Conservation (phyloP, 2,113 vertebrate species). For the Leptobrachium leishanense region DNA sequence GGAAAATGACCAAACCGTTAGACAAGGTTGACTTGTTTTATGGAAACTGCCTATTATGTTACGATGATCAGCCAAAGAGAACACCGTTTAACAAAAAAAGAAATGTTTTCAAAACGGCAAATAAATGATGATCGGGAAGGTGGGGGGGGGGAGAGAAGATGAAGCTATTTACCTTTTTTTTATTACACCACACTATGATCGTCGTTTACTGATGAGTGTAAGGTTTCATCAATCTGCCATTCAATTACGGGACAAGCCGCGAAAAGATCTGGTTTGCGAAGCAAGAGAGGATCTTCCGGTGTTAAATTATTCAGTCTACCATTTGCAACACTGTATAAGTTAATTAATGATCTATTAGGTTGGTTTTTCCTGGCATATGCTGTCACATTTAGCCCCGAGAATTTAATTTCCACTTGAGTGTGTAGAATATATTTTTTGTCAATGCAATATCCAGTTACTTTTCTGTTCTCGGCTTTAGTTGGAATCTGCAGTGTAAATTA, state of each 20-base stretch:
- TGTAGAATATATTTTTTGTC: slow-evolving; percentile 45
- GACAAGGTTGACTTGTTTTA: background rate
- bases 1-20: no score
- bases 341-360: slow-evolving; percentile 50
- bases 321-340: slow-evolving; percentile 39
- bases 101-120: slow-evolving; percentile 26
- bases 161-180: slow-evolving; percentile 28
- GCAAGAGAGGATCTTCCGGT: slow-evolving; percentile 44
- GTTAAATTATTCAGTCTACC: slow-evolving; percentile 41
- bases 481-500: slow-evolving; percentile 33
- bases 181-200: slow-evolving; percentile 2
- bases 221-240: slow-evolving; percentile 47
- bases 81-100: slow-evolving; percentile 18
- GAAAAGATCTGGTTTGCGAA: slow-evolving; percentile 38
- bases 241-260: slow-evolving; percentile 52
- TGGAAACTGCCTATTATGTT: background rate
- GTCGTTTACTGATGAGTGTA: slow-evolving; percentile 49
- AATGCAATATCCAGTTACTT: slow-evolving; percentile 36
- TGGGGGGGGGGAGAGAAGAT: no score
- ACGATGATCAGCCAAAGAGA: background rate
- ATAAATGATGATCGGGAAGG: slow-evolving; percentile 20
- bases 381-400: slow-evolving; percentile 31
- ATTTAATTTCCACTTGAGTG: slow-evolving; percentile 36
- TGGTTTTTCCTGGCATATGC: slow-evolving; percentile 50
- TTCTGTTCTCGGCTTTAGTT: slow-evolving; percentile 37